Evolutionary conservation across 2,113 vertebrate genomes (phyloP).

Genomic region (Cinclus mexicanus): DNA sequence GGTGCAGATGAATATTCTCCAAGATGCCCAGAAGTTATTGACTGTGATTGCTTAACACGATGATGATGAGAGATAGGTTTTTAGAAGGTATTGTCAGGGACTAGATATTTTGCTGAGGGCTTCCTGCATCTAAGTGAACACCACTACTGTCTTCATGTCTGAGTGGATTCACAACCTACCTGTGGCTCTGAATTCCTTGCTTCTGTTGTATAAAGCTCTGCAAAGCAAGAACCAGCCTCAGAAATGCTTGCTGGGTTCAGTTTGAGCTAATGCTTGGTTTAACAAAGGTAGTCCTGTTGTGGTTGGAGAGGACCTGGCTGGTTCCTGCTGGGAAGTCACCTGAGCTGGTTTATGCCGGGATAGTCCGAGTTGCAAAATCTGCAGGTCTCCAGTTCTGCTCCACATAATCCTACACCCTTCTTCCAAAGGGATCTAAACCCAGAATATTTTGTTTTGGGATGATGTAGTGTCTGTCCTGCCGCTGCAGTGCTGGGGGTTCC

Average conservation of each 20-base stretch:
- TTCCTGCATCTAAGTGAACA: neutral
- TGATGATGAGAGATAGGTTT: neutral
- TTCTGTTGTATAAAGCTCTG: neutral
- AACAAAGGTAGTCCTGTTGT: neutral
- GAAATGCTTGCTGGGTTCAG: neutral
- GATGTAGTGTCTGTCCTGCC: neutral
- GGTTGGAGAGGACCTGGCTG: neutral
- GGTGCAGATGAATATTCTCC: conserved; percentile 15
- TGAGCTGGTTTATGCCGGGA: neutral
- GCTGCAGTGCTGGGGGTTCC: neutral
- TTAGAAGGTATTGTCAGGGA: neutral
- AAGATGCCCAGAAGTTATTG: neutral
- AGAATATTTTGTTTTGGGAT: neutral
- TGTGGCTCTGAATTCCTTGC: neutral
- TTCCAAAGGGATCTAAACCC: neutral
- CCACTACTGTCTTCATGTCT: neutral
- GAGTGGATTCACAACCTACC: neutral
- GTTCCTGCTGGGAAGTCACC: neutral
- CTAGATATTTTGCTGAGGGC: neutral
- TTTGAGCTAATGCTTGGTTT: neutral
- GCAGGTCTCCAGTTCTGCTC: neutral
- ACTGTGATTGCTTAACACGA: neutral
- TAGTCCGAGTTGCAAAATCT: accelerated
- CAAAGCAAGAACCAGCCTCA: neutral
- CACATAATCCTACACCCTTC: neutral